A percentile compares a stretch with the other conserved stretches of the same genome.
These are phyloP conservation scores for Dorcus parallelipipedus DNA, from an alignment of 2,888 invertebrate genomes.

Conservation along the genomic window DNA sequence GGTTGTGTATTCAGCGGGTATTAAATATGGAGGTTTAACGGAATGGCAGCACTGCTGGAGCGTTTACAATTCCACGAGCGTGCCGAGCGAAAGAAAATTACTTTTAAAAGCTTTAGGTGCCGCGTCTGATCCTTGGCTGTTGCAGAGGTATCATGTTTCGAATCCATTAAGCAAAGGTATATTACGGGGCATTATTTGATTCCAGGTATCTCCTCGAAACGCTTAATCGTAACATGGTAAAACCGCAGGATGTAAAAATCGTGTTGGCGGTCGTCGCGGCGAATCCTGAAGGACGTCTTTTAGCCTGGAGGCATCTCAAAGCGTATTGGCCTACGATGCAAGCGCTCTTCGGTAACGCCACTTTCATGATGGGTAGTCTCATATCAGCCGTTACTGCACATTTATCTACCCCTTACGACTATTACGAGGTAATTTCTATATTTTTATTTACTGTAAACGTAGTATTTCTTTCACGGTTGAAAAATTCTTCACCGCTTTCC, in stretches of 20 bases:
- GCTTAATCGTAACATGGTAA: conserved; percentile 65
- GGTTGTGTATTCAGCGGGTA: conserved; percentile 63
- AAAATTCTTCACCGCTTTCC: neutral
- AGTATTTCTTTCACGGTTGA: neutral
- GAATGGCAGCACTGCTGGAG: conserved; percentile 81
- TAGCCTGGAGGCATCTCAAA: conserved; percentile 71
- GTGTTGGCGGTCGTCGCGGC: conserved; percentile 71
- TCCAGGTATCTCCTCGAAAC: conserved; percentile 70
- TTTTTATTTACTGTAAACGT: conserved; percentile 11
- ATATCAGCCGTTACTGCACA: conserved; percentile 63
- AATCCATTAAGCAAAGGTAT: neutral
- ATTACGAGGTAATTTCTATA: conserved; percentile 58
- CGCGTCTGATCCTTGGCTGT: conserved; percentile 74
- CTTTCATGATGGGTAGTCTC: conserved; percentile 61
- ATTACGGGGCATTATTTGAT: conserved; percentile 1
- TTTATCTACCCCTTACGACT: conserved; percentile 71
- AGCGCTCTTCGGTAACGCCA: conserved; percentile 61
- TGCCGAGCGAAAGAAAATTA: conserved; percentile 68
- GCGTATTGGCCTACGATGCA: conserved; percentile 66
- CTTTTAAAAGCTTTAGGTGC: conserved; percentile 69
- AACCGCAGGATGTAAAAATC: conserved; percentile 66
- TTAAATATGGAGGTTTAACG: conserved; percentile 64
- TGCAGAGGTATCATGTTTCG: conserved; percentile 60
- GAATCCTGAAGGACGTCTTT: conserved; percentile 66
- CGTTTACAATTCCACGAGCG: conserved; percentile 62